Base-by-base conservation (phyloP, 2,888 invertebrate species). In the Eupithecia vulgata region DNA sequence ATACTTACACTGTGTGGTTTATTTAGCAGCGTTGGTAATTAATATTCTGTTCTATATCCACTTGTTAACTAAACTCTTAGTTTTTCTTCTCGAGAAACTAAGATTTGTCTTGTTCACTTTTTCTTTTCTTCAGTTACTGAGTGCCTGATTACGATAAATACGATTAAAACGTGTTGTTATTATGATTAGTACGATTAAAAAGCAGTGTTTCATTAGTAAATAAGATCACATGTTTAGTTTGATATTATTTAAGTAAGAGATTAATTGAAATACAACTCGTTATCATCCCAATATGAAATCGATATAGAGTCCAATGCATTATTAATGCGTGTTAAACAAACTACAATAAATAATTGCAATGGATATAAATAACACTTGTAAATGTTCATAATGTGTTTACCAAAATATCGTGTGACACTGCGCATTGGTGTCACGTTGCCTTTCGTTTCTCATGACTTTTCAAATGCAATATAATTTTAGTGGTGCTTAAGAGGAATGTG, bases 351-450 rank as follows among this genome's bases (percentile, higher is more conserved):
- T 76, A 76, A 77, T 76, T 75, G 75, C 79, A 73, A 72, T 81
- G 79, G 72, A 77, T 79, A 83, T 84, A 86, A 84, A 83, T 81
- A 81, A 78, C 72, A 76, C 78, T 78, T 79, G 83, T 81, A 42
- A 85, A 80, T 78, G 81, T 84, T 74, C 80, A 79, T 82, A 84
- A 84, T 81, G 82, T 85, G 81, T 86, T 84, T 83, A 83, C 84
- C 79, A 83, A 84, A n/a, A 83, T 85, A 81, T 84, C 84, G 80
- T 80, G 78, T 88, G 83, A 81, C 85, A 85, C 79, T 82, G 81
- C 84, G 85, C 85, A 83, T 81, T 76, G 76, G 82, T 82, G 74
- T 89, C 78, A 75, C 8, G 80, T 89, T 88, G 81, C 88, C 69
- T 68, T 79, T 77, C 71, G 74, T 76, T 76, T 77, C 78, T 73